Conservation (phyloP, 2,797 vertebrate genomes). For the Echiichthys vipera region DNA sequence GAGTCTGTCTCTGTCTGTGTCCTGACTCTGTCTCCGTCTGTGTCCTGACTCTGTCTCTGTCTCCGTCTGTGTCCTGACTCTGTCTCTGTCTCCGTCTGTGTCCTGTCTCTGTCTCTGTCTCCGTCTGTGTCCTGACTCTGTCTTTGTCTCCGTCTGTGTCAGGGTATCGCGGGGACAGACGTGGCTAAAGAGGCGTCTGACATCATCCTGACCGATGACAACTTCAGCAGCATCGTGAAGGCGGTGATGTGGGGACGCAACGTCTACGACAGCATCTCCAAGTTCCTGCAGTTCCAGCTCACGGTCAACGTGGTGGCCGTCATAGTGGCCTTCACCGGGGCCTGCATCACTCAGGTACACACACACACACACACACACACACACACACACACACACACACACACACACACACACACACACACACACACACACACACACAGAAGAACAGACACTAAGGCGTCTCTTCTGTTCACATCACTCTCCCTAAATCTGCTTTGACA, state of each 20-base stretch:
- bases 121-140: constrained; percentile 31
- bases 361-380: constrained; percentile 28
- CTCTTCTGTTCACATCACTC: constrained; percentile 32
- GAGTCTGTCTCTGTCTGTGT: too few species aligned
- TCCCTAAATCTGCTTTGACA: constrained; percentile 14
- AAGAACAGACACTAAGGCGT: constrained; percentile 10
- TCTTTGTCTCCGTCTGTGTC: constrained; percentile 57
- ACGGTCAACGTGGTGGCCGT: constrained; percentile 95
- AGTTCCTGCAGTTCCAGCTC: constrained; percentile 96
- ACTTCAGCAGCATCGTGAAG: constrained; percentile 95
- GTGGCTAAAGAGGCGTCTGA: constrained; percentile 96
- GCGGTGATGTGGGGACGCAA: constrained; percentile 97
- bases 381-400: constrained; percentile 30
- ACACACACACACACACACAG: constrained; percentile 2
- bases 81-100: too few species aligned
- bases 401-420: constrained; percentile 37
- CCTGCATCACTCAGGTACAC: constrained; percentile 94
- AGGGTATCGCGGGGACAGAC: constrained; percentile 95
- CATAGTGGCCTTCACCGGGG: constrained; percentile 94
- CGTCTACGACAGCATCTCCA: constrained; percentile 95
- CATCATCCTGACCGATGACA: constrained; percentile 96
- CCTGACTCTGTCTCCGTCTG: too few species aligned
- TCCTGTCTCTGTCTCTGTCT: constrained; percentile 19
- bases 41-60: too few species aligned
- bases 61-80: too few species aligned